These are phyloP conservation scores for Malurus cyaneus DNA, from an alignment of 2,113 vertebrate species.

Conservation along the genomic window DNA sequence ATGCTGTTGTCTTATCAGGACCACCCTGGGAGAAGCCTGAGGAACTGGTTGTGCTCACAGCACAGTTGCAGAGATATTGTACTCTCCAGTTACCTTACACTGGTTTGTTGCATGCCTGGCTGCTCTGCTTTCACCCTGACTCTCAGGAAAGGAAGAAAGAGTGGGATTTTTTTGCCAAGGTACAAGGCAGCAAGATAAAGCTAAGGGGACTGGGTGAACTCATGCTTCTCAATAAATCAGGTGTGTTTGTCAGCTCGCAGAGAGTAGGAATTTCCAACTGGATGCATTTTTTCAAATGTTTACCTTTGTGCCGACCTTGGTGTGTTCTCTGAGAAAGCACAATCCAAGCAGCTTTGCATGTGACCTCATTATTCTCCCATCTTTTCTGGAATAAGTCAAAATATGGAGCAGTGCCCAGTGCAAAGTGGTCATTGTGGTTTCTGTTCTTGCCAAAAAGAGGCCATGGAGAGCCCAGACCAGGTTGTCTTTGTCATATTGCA, in stretches of 20 bases:
- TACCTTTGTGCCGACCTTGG: neutral
- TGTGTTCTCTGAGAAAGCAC: neutral
- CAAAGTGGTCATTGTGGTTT: conserved; percentile 48
- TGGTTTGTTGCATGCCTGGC: neutral
- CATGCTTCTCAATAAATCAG: neutral
- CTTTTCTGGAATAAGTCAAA: conserved; percentile 57
- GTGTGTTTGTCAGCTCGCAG: neutral
- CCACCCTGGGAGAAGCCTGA: neutral
- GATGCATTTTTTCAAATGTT: neutral
- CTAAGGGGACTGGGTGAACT: neutral
- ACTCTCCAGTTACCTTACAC: neutral
- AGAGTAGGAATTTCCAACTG: neutral
- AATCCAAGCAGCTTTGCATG: neutral
- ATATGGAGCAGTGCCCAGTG: conserved; percentile 67
- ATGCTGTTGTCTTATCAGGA: neutral
- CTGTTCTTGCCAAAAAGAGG: conserved; percentile 67
- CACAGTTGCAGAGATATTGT: neutral
- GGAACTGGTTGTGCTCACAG: neutral
- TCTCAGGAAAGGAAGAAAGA: neutral
- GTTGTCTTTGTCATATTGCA: conserved; percentile 54
- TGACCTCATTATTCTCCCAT: neutral
- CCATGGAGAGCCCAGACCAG: conserved; percentile 5
- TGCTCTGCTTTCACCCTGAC: neutral
- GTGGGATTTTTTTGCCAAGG: neutral
- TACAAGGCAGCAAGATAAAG: neutral